Base-by-base conservation (phyloP, 1,140 invertebrate genomes). In the Marisa cornuarietis region DNA sequence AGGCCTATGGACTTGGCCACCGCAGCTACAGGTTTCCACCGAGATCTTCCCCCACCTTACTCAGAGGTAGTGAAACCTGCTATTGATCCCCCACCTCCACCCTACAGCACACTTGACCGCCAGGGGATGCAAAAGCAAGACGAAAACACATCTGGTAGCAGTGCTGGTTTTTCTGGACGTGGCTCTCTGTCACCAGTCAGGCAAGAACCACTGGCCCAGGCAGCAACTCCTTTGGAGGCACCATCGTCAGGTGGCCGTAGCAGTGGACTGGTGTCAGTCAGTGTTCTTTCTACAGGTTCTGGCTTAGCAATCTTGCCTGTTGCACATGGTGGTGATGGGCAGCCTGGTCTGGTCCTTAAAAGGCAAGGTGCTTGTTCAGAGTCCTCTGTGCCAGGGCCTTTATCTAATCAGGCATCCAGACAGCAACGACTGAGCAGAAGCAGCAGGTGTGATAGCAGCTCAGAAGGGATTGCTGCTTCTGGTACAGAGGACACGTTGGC, bases 61-160 rank as follows among this genome's bases (percentile, higher is more conserved):
- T 86, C 86, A 18, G 87, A 88, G 65, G 85, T 86, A 18, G 82
- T 86, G 49, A 78, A 79, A 8, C 84, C 83, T 49, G 78, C 63
- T 20, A 42, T 66, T 18, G 79, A 75, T 31, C 85, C 84, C 24
- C 85, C 85, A 14, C 88, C 88, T 18, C 87, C 88, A 11, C 83
- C 85, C 20, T 89, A 89, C 78, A 89, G 88, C 74, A 89, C 88
- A n/a, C 83, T 89, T 71, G 88, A 89, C 76, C 83, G 85, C 65
- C 62, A 77, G 51, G 82, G 82, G 26, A 54, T 82, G 22, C 79
- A 76, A n/a, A 74, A 79, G 20, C 42, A 65, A 31, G 74, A 72
- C 52, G 69, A 74, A 31, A 66, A 73, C 58, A 65, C 75, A 31
- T 22, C 69, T 26, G 24, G 74, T n/a, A 75, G 58, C 31, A 58